phyloP scores from a whole-genome alignment of 2,113 vertebrate species.

The Cebidichthys violaceus region DNA sequence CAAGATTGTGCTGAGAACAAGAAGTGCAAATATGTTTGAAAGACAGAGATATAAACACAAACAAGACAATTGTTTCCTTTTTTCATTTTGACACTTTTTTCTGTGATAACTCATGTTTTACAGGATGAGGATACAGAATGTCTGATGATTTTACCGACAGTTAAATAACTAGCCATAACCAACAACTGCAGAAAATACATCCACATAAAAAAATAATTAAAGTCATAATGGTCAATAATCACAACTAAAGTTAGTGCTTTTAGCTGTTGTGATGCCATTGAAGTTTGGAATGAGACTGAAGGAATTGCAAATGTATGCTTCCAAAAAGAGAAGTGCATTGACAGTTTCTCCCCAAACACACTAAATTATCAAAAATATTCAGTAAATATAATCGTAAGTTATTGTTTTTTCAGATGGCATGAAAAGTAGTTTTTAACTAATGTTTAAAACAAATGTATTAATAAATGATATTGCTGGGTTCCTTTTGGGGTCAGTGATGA shows the following conservation, averaged over 20 bases:
- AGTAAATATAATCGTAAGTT: background rate
- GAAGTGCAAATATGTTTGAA: constrained; percentile 74
- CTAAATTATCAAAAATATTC: constrained; percentile 7
- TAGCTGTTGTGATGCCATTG: constrained; percentile 46
- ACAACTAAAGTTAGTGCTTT: constrained; percentile 49
- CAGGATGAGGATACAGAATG: constrained; percentile 35
- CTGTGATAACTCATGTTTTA: constrained; percentile 28
- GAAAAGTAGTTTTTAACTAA: background rate
- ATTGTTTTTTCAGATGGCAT: constrained; percentile 11
- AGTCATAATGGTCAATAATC: constrained; percentile 40
- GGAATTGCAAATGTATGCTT: constrained; percentile 59
- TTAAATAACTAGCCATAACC: constrained; percentile 49
- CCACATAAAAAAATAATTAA: constrained; percentile 43
- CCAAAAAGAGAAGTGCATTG: constrained; percentile 57
- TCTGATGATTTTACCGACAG: constrained; percentile 36
- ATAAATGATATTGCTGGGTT: background rate
- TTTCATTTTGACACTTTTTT: constrained; percentile 34
- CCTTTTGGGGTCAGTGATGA: constrained; percentile 14
- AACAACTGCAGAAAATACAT: constrained; percentile 32
- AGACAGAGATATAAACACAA: constrained; percentile 51
- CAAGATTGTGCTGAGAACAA: constrained; percentile 84
- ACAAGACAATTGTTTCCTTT: constrained; percentile 27
- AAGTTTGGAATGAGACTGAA: constrained; percentile 80
- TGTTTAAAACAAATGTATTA: background rate
- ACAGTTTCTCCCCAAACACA: constrained; percentile 49